Evolutionary conservation across 2,113 vertebrate species (phyloP), one percentile per base, ranked within the genome.

Genomic region (Gasterosteus nipponicus): DNA sequence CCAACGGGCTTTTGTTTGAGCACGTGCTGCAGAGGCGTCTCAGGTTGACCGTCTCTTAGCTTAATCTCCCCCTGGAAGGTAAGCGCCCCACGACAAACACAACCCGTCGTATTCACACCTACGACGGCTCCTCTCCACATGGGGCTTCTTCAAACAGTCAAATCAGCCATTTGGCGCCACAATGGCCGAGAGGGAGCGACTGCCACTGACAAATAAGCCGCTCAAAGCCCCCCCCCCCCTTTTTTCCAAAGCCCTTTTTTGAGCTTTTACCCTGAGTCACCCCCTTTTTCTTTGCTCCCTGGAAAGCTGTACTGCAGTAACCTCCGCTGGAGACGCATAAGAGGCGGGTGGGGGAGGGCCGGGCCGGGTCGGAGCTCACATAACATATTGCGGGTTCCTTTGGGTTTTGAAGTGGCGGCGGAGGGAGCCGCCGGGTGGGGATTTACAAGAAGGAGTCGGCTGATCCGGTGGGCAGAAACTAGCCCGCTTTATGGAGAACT

Each of bases 401-500:
- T 59, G 53, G 47, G 7, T 38, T 80, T 85, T 76, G 64, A 62
- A 78, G 79, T 83, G 67, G 83, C 78, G 57, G n/a, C 77, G 71
- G 75, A 68, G 80, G 63, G 56, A 73, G 80, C 57, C 31, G 68
- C 68, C 74, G 47, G 77, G 77, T 61, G 64, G 35, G 22, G 57
- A 70, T 77, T 86, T 87, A 82, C 58, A 42, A 80, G 80, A 76
- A 61, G 51, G 84, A 80, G 69, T 81, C 80, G 82, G 68, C 87
- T 83, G 87, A 91, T 85, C 78, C 78, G 68, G 66, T 81, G 69
- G 72, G 78, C 70, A 84, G 70, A 82, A 84, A 86, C 77, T 76
- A 83, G 44, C 78, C 18, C 3, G 12, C 61, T 89, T 89, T 89
- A 89, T 89, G 79, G 83, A 83, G 80, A 87, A 54, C 63, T 78